Evolutionary conservation across 2,797 vertebrate species (phyloP), one percentile per base, ranked within the genome.

Genomic region (Taenioides sp.): DNA sequence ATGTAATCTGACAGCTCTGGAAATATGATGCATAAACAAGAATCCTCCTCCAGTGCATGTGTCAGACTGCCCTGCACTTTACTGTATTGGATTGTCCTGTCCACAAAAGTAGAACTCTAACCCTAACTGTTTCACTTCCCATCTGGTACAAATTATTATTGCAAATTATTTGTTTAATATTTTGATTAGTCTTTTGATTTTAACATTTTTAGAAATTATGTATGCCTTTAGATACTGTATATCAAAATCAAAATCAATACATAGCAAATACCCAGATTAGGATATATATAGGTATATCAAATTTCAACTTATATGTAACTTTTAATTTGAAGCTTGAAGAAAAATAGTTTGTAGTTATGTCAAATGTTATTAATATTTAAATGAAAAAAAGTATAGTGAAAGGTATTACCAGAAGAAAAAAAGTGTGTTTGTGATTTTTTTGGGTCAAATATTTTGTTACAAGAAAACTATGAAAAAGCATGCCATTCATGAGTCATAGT

Each of bases 91-190:
- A 80, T 61, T 75, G 58, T 66, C 71, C 80, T 70, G 70, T 65
- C 78, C 70, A 80, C 52, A 71, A 76, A 84, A 69, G 47, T 80
- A 68, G 71, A 47, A 28, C 27, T 75, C 63, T 71, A 76, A 69
- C 34, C 34, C 9, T 67, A 69, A 82, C 40, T 16, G 61, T 43
- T 80, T 69, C 31, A 67, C 34, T 68, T 77, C 50, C 60, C 37
- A 71, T 70, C 60, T 58, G 65, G 69, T 64, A 75, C 74, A 58
- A 70, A 71, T 27, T 54, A 52, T 67, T 55, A 43, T 43, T 43
- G 40, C 11, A 43, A 43, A 12, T 43, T 2, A 14, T 43, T 14
- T 40, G 11, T 40, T 40, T 43, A 3, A 47, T 47, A 47, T 47
- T 47, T 47, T 47, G 14, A 47, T 47, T 47, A 1, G 43, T 47